Base-by-base conservation (phyloP, 2,797 vertebrate species). In the Crocidura indochinensis region DNA sequence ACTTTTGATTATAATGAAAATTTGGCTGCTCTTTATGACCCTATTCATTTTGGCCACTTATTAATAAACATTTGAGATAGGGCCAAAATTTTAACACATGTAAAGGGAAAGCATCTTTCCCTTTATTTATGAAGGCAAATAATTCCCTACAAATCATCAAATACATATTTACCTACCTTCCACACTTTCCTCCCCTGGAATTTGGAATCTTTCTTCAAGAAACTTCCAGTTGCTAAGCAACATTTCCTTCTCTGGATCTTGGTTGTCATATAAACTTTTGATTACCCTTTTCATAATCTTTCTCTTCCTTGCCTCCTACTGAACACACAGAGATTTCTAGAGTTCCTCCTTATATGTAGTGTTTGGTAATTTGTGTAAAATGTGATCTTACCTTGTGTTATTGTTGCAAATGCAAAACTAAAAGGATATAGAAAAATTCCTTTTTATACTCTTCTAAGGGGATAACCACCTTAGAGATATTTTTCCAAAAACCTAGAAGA, bases 211-310 rank as follows among this genome's bases (percentile, higher is more conserved):
- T 96, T 67, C 86, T 97, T 94, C 49, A 10, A 51, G 87, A 91
- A 92, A 83, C 79, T 97, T 97, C 65, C 91, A 51, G 95, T 97
- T 97, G 94, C 96, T 94, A 97, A 94, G 93, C 92, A 94, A 95
- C 94, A 87, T 62, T 84, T 94, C 84, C 87, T 62, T 75, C 84
- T 88, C 90, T 91, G 73, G 87, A 95, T 71, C 74, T 47, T 82
- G 17, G 77, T 84, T 90, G 56, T 19, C 72, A 76, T 22, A 64
- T 6, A 77, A 83, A 44, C 87, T 98, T 46, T 87, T 92, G 51
- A 77, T 53, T 9, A 44, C 29, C 19, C 82, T 20, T 60, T 60
- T 15, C 56, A 60, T 31, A 26, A n/a, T 64, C 51, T 87, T 91
- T 74, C n/a, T 93, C 49, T 73, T 81, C 29, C 7, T 86, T 67